These are phyloP conservation scores for Caenorhabditis remanei DNA, from an alignment of 1,140 invertebrate genomes.

Conservation along the genomic window DNA sequence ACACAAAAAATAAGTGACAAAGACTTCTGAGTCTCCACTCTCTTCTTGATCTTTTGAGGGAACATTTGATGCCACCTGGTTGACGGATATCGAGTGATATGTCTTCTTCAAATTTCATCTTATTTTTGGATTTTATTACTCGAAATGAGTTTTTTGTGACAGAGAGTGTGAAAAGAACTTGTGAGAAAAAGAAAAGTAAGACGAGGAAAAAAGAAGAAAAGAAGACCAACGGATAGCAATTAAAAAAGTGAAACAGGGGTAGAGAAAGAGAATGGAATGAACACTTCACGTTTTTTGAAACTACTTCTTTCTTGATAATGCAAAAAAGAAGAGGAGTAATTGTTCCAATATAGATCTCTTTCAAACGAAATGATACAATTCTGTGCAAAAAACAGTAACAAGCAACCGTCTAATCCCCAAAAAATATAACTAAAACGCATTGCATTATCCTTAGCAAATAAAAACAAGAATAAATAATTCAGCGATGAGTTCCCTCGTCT, in stretches of 20 bases:
- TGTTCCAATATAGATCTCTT: too few species aligned
- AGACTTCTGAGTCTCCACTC: not conserved
- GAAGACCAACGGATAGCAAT: not conserved
- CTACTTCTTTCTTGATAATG: not conserved
- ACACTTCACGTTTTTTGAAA: not conserved
- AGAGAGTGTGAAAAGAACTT: too few species aligned
- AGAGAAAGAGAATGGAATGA: not conserved
- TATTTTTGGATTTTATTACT: not conserved
- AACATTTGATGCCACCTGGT: slow-evolving; percentile 49
- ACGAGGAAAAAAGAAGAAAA: not conserved
- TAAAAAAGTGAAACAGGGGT: not conserved
- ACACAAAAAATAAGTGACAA: slow-evolving; percentile 22
- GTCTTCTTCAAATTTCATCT: too few species aligned
- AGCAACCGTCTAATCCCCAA: too few species aligned
- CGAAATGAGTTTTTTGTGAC: not conserved
- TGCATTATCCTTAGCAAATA: not conserved
- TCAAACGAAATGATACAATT: too few species aligned
- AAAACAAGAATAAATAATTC: not conserved
- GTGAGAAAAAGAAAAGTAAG: not conserved
- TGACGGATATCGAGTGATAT: slow-evolving; percentile 2
- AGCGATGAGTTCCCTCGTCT: not conserved
- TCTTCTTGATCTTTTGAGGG: not conserved
- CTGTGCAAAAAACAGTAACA: too few species aligned
- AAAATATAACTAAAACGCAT: too few species aligned
- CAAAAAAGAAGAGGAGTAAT: too few species aligned